Evolutionary conservation across 1,140 invertebrate species (phyloP).

Genomic region (Panonychus citri): DNA sequence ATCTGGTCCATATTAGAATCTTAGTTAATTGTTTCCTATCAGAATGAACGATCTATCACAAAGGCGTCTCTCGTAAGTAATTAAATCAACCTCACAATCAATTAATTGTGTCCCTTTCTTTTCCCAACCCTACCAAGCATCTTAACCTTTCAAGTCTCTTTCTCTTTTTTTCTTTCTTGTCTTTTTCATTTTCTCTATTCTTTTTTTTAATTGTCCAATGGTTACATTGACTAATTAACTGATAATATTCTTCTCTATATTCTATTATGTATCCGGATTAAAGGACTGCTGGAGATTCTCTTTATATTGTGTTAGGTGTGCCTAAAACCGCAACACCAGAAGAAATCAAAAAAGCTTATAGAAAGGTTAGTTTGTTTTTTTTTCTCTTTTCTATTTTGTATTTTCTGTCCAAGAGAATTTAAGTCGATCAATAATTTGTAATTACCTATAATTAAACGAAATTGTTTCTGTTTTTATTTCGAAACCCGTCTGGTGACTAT

Average conservation of each 20-base stretch:
- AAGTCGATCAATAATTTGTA: too few relatives aligned
- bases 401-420: too few relatives aligned
- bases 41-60: background rate
- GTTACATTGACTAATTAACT: background rate
- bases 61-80: conserved; percentile 10
- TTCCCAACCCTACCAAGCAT: too few relatives aligned
- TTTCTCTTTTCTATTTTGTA: background rate
- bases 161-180: background rate
- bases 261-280: background rate
- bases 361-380: conserved; percentile 12
- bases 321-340: conserved; percentile 11
- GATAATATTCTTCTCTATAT: background rate
- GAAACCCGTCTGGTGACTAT: too few relatives aligned
- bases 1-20: too few relatives aligned
- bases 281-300: conserved; percentile 11
- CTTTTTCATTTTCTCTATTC: background rate
- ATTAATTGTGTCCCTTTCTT: background rate
- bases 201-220: background rate
- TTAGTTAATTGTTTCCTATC: too few relatives aligned
- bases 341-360: conserved; percentile 18
- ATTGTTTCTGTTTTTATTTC: too few relatives aligned
- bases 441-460: too few relatives aligned
- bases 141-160: too few relatives aligned
- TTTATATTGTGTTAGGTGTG: conserved; percentile 11
- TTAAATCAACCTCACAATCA: background rate